Evolutionary conservation across 2,888 invertebrate species (phyloP), one percentile per base, ranked within the genome.

Genomic region (Plebejus anna): DNA sequence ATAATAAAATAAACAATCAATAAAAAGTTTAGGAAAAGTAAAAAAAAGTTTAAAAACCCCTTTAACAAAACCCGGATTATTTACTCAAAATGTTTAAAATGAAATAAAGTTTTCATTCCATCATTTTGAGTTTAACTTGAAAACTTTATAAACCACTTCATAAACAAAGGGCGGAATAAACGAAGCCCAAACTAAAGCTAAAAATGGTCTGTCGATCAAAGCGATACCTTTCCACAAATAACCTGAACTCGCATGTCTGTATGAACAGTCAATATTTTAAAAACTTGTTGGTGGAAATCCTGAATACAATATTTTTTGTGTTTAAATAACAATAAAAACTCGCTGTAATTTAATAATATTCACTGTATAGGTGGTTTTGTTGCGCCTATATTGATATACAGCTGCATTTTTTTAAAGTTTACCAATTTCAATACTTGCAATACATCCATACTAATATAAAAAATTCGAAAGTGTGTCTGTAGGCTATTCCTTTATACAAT

Each of bases 181-280:
- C 32, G 36, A 66, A 13, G 28, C 66, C 32, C 32, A 66, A 66
- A 66, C 66, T 66, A 66, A 66, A 36, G 66, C 66, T 66, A 66
- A 66, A 66, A 66, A 66, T 66, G 66, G 9, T 66, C 66, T 13
- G 32, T 1, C 32, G 66, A 66, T 66, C 66, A 66, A 66, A 66
- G 66, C 66, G 66, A 32, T 1, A 9, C 13, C 36, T 13, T 13
- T 11, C 66, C 32, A 13, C 32, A 36, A 66, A 66, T 66, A 66
- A 16, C 61, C 28, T n/a, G 9, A 22, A 59, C 61, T 28, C 11
- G 11, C 66, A 5, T 22, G 22, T 32, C 66, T 66, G 32, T 28
- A 61, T 11, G 28, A 28, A 11, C 11, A 11, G 9, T 66, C 28
- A 11, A 66, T 66, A 66, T 66, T 66, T 66, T 32, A 66, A 11